Evolutionary conservation across 2,113 vertebrate genomes (phyloP).

Genomic region (Erythrocercus mccallii): DNA sequence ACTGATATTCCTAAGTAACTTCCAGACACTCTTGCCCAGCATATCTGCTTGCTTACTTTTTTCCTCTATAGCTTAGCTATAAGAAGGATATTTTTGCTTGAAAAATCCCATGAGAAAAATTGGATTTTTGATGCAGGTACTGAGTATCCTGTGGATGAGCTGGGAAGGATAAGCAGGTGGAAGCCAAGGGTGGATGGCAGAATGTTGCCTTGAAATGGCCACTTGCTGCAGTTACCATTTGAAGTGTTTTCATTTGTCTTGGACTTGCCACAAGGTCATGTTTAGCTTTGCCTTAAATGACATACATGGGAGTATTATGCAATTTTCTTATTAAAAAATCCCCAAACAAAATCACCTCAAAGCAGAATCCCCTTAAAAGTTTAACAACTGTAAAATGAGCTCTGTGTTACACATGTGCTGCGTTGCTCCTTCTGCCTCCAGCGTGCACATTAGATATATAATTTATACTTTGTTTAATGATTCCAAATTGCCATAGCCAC

Average conservation of each 20-base stretch:
- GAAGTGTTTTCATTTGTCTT: neutral
- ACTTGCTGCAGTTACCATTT: neutral
- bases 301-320: neutral
- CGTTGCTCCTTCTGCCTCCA: neutral
- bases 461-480: neutral
- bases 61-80: neutral
- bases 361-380: neutral
- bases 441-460: neutral
- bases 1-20: neutral
- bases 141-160: neutral
- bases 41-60: neutral
- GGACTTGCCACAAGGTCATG: neutral
- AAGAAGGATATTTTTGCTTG: neutral
- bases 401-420: neutral
- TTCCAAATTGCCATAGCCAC: neutral
- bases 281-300: neutral
- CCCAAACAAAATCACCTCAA: neutral
- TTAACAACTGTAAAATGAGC: neutral
- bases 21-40: neutral
- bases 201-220: neutral
- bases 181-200: neutral
- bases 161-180: neutral
- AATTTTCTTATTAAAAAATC: neutral
- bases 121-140: neutral
- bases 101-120: accelerated